Evolutionary conservation across 2,888 invertebrate species (phyloP), one percentile per base, ranked within the genome.

Genomic region (Gibbula magus): DNA sequence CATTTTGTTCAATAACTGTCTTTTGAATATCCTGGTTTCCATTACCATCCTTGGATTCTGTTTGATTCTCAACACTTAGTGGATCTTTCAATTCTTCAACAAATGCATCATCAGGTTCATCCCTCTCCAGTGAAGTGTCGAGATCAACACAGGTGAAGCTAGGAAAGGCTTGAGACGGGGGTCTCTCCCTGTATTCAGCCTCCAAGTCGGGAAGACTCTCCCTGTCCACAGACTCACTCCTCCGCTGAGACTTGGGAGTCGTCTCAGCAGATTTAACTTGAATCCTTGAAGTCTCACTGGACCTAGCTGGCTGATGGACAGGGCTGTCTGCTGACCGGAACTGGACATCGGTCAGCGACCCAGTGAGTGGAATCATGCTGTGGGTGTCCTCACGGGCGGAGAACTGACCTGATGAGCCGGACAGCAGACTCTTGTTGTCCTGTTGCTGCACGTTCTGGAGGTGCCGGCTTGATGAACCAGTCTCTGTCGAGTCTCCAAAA

Each of bases 341-440:
- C 18, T 78, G 80, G 35, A 81, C 75, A 73, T 83, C 83, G 1
- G 75, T 78, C 3, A 84, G 70, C 32, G 84, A 84, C 13, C 84
- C 84, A 22, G 82, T 79, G 73, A 84, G 75, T 2, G 83, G 83
- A 20, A 84, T 77, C 82, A 84, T 75, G 53, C 84, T 84, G 52
- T 84, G 84, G 18, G 81, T 77, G 77, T 84, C 84, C 32, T 84
- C 83, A 25, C 0, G 16, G 8, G 45, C 70, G 2, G 67, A 25
- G 8, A 77, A 79, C 56, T 77, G 61, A 25, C 79, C 79, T 0
- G 82, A 82, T 7, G 66, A 22, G 18, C 74, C 78, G 8, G 82
- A 82, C 20, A 79, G 51, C 13, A 79, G 74, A 74, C 82, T 82
- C 76, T 75, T 79, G 3, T 52, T 78, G 78, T 82, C 82, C 3